Evolutionary conservation across 2,888 invertebrate species (phyloP).

Genomic region (Caenorhabditis wallacei): DNA sequence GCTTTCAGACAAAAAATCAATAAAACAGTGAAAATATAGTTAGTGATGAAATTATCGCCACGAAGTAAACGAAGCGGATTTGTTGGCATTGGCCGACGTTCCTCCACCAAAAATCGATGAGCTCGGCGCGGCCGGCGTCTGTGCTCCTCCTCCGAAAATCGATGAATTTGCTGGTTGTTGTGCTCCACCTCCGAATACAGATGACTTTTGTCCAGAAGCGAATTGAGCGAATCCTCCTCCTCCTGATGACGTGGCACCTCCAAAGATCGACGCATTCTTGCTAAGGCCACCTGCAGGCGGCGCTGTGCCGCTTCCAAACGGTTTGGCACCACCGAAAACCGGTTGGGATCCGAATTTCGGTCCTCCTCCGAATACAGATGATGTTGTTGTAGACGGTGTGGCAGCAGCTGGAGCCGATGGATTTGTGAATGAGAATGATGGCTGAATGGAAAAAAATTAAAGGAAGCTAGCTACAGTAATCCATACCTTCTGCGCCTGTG

Average conservation of each 20-base stretch:
- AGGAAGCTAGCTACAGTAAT: neutral
- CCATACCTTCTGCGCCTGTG: slow-evolving; percentile 36
- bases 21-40: slow-evolving; percentile 30
- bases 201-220: slow-evolving; percentile 39
- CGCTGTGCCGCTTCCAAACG: slow-evolving; percentile 41
- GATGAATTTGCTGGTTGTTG: slow-evolving; percentile 33
- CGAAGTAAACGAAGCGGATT: slow-evolving; percentile 45
- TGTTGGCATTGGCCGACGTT: slow-evolving; percentile 42
- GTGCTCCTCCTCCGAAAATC: slow-evolving; percentile 60
- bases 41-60: slow-evolving; percentile 59
- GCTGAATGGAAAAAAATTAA: slow-evolving; percentile 21
- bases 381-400: neutral
- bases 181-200: slow-evolving; percentile 41
- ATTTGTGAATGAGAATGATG: slow-evolving; percentile 58
- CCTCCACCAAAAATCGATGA: slow-evolving; percentile 65
- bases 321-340: slow-evolving; percentile 52
- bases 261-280: slow-evolving; percentile 63
- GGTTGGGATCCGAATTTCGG: slow-evolving; percentile 61
- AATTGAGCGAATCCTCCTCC: slow-evolving; percentile 58
- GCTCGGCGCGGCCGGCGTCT: neutral
- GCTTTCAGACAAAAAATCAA: slow-evolving; percentile 32
- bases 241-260: slow-evolving; percentile 21
- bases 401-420: slow-evolving; percentile 10
- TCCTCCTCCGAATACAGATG: slow-evolving; percentile 42
- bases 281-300: slow-evolving; percentile 39